Base-by-base conservation (phyloP, 2,888 invertebrate species). In the Erebia aethiops region DNA sequence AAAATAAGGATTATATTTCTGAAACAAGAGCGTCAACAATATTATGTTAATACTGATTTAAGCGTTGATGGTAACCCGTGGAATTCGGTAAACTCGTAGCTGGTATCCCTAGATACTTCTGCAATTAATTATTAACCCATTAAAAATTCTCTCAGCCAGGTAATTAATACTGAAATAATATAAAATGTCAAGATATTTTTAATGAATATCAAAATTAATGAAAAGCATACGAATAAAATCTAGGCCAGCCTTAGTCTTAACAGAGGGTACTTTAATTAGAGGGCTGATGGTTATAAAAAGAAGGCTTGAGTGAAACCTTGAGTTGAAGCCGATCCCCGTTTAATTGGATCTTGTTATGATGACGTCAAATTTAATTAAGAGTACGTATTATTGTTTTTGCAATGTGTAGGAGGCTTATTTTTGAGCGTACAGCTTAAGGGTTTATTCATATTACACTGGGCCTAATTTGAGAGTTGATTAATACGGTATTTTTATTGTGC, bases 191-290 rank as follows among this genome's bases (percentile, higher is more conserved):
- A 62, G 62, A 49, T 49, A 16, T 46, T 41, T 62, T 62, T 62
- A 62, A 62, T 62, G 16, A 62, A 46, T 46, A 49, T 62, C 21
- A 21, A 21, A 62, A 49, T 62, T 62, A 62, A 62, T 62, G 46
- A 62, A 62, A 62, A 26, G 18, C 21, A 26, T 64, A 35, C 41
- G 14, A 64, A 54, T 64, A 54, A 52, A 64, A 64, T 64, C 52
- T 54, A 35, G 54, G 52, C 64, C 52, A 54, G 52, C 35, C 7
- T 5, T 54, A 52, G 41, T 52, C 52, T 64, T 41, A 64, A 52
- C 64, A 41, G 64, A 26, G 52, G 26, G 52, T 41, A 13, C 54
- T 41, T 64, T 64, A 64, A 64, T 64, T 64, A 64, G 54, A 54
- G 54, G 64, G 64, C 35, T 49, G 26, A 35, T 26, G 35, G 62